Evolutionary conservation across 2,888 invertebrate genomes (phyloP).

Genomic region (Brachypalpus laphriformis): DNA sequence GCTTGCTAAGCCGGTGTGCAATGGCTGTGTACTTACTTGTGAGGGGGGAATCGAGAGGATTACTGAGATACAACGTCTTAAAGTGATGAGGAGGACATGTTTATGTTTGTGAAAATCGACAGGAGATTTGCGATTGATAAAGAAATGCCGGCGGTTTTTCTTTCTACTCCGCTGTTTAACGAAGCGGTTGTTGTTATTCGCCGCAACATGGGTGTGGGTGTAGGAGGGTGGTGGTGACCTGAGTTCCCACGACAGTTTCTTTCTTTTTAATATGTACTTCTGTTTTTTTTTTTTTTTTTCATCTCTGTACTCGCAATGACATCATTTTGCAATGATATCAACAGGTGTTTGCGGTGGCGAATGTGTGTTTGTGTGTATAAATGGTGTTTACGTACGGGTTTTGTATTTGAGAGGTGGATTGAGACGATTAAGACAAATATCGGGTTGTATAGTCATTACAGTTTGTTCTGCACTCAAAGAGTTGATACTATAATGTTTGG

Average conservation of each 20-base stretch:
- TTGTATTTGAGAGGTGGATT: neutral
- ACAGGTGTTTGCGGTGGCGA: slow-evolving; percentile 48
- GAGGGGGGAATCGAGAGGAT: neutral
- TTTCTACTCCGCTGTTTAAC: slow-evolving; percentile 21
- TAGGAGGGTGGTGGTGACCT: neutral
- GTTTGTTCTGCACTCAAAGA: slow-evolving; percentile 35
- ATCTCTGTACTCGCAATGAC: slow-evolving; percentile 25
- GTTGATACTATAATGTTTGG: neutral
- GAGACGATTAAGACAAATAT: slow-evolving; percentile 51
- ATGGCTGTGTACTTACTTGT: neutral
- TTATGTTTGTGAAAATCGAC: slow-evolving; percentile 68
- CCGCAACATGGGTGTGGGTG: too few species aligned
- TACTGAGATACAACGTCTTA: neutral
- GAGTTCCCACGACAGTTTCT: slow-evolving; percentile 37
- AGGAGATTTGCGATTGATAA: slow-evolving; percentile 59
- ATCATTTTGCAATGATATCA: slow-evolving; percentile 48
- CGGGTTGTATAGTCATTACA: slow-evolving; percentile 30
- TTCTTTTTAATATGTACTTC: too few species aligned
- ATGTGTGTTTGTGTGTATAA: neutral
- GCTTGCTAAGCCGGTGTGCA: neutral
- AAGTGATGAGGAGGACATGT: slow-evolving; percentile 36
- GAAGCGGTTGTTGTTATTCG: slow-evolving; percentile 33
- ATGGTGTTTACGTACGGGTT: neutral
- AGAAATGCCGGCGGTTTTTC: slow-evolving; percentile 31
- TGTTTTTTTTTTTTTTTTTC: neutral